Base-by-base conservation (phyloP, 1,140 invertebrate species). In the Littorina saxatilis region DNA sequence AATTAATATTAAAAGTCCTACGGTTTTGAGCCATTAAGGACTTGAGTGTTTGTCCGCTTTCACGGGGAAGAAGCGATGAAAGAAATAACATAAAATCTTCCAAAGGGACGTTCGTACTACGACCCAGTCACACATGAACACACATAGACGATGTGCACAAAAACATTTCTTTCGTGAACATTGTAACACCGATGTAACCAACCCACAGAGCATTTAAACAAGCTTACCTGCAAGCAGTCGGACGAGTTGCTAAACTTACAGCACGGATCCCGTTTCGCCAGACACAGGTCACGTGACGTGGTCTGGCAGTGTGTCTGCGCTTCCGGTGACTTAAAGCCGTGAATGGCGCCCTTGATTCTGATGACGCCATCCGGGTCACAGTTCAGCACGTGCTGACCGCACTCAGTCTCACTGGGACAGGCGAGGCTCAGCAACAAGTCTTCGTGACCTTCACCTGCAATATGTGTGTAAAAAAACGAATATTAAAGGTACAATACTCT, bases 351-450 rank as follows among this genome's bases (percentile, higher is more conserved):
- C 32, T 68, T 68, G 2, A 68, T 32, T 32, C 37, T 68, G 66
- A 68, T 17, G 0, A 68, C 66, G 5, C 66, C 66, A 17, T 27
- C 32, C 15, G 66, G 66, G 20, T 35, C 66, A 35, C 66, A 68
- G 66, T 68, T 68, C 66, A 68, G 66, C 66, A 68, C 29, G 66
- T 68, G 66, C n/a, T 29, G 20, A 3, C 66, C 66, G 29, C 66
- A 68, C n/a, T 32, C 29, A 1, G 27, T 20, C 17, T 29, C n/a
- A 17, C 66, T 17, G 17, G 66, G 32, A 68, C 66, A 68, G 1
- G 66, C 66, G 20, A 17, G 20, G 32, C 66, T 68, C 66, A 68
- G 32, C 66, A 29, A 32, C 66, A 68, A 17, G 27, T 68, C 37
- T 20, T 68, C 66, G 17, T 35, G n/a, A 27, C 17, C 15, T 17